phyloP scores from a whole-genome alignment of 2,113 vertebrate genomes.

The Poeciliopsis retropinna region DNA sequence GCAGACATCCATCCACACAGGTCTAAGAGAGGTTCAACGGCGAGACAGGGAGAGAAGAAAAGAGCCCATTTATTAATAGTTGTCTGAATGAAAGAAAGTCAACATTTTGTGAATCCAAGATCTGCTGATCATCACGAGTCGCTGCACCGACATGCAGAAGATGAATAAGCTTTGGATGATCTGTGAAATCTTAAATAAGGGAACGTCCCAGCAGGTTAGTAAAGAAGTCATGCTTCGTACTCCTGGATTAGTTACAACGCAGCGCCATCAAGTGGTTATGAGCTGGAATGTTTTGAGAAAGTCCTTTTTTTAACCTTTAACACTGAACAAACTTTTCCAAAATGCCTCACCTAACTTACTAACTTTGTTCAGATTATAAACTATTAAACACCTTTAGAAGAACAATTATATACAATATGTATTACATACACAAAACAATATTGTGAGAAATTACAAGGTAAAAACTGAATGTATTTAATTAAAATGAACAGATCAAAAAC shows the following conservation, averaged over 20 bases:
- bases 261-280: constrained; percentile 48
- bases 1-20: constrained; percentile 28
- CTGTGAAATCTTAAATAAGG: constrained; percentile 8
- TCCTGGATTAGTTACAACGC: background rate
- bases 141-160: background rate
- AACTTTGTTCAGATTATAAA: background rate
- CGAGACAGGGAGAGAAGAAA: constrained; percentile 2
- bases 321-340: background rate
- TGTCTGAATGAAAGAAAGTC: constrained; percentile 10
- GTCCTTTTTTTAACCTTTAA: background rate
- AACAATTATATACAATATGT: background rate
- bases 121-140: constrained; percentile 36
- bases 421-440: no score
- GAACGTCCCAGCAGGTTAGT: background rate
- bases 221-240: background rate
- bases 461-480: no score
- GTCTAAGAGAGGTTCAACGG: constrained; percentile 12
- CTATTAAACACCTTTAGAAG: background rate
- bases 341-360: background rate
- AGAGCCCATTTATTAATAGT: constrained; percentile 15
- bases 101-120: constrained; percentile 7
- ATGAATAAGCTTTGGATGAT: background rate
- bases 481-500: no score
- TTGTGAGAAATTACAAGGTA: no score
- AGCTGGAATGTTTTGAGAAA: background rate